phyloP scores from a whole-genome alignment of 2,888 invertebrate species.

The Temnothorax rugatulus region DNA sequence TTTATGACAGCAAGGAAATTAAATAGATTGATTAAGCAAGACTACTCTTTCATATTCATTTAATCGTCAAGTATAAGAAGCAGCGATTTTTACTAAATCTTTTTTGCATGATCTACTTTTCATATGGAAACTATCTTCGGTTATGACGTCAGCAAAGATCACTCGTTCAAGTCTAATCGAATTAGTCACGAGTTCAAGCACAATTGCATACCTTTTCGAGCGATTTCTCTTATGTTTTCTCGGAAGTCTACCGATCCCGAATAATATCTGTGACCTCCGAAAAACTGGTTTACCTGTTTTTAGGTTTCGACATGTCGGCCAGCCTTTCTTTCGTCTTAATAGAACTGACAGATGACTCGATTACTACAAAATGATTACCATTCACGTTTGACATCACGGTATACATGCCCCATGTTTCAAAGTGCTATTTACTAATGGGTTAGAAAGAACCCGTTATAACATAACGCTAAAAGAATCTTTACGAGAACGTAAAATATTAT shows the following conservation, averaged over 20 bases:
- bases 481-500: not conserved
- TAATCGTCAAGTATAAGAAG: not conserved
- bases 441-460: slow-evolving; percentile 24
- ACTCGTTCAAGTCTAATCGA: slow-evolving; percentile 31
- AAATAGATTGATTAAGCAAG: not conserved
- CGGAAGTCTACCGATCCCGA: not conserved
- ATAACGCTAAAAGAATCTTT: slow-evolving; percentile 4
- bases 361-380: slow-evolving; percentile 12
- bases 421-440: slow-evolving; percentile 7
- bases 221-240: slow-evolving; percentile 37
- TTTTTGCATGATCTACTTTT: slow-evolving; percentile 39
- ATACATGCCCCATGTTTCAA: not conserved
- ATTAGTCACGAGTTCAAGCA: slow-evolving; percentile 44
- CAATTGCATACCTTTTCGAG: slow-evolving; percentile 24
- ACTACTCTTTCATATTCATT: not conserved
- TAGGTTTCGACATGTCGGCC: not conserved
- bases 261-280: not conserved
- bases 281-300: slow-evolving; percentile 40
- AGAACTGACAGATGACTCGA: not conserved
- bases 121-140: slow-evolving; percentile 16
- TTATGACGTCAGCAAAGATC: slow-evolving; percentile 17
- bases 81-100: not conserved
- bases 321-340: not conserved
- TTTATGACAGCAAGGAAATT: not conserved
- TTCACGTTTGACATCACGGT: not conserved